Conservation (phyloP, 2,797 vertebrate genomes). For the Malurus leucopterus region DNA sequence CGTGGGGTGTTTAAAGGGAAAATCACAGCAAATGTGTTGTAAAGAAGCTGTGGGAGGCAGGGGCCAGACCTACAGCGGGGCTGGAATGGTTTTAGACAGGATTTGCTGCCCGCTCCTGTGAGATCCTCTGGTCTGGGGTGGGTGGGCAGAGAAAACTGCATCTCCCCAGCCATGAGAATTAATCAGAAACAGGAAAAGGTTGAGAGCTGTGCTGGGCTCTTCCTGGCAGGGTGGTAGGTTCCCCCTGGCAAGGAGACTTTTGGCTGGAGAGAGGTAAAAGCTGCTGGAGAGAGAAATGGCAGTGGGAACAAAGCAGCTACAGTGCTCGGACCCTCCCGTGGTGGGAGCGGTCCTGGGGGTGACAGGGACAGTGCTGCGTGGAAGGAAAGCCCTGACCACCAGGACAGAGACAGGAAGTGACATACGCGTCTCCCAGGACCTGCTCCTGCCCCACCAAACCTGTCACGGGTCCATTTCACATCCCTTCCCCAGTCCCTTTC, state of each 20-base stretch:
- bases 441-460: background rate
- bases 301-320: background rate
- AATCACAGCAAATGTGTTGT: background rate
- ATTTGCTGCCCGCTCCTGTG: background rate
- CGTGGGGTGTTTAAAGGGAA: background rate
- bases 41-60: background rate
- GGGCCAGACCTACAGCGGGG: background rate
- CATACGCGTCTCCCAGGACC: background rate
- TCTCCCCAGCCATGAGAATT: background rate
- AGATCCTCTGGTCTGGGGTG: background rate
- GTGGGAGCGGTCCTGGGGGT: background rate
- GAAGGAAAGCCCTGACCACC: background rate
- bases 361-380: background rate
- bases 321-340: rapidly evolving
- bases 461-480: background rate
- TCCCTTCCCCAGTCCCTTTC: background rate
- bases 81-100: background rate
- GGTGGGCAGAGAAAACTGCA: background rate
- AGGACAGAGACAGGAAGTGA: background rate
- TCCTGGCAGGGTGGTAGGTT: background rate
- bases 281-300: background rate
- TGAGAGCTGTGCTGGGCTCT: background rate
- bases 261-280: background rate
- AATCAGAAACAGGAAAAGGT: background rate
- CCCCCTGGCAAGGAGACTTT: background rate